A percentile compares a stretch with the other conserved stretches of the same genome.
These are phyloP conservation scores for Ochropleura plecta DNA, from an alignment of 2,888 invertebrate genomes.

Conservation along the genomic window DNA sequence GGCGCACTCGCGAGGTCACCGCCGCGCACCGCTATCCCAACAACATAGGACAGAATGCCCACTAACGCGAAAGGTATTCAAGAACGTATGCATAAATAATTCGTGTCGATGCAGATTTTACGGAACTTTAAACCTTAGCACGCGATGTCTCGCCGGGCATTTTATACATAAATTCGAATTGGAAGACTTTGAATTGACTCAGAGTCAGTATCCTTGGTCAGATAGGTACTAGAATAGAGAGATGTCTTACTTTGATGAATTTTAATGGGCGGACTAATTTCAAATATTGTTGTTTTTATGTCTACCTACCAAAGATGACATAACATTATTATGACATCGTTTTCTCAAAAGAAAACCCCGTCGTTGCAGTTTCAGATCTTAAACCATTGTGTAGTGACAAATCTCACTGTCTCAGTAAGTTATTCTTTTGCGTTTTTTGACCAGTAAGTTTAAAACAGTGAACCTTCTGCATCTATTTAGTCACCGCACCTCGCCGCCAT, in stretches of 20 bases:
- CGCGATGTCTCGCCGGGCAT: slow-evolving; percentile 8
- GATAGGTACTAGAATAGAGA: not conserved
- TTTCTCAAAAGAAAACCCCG: not conserved
- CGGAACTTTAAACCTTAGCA: slow-evolving; percentile 17
- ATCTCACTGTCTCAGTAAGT: not conserved
- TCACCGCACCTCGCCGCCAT: slow-evolving; percentile 62
- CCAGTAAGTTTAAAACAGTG: not conserved
- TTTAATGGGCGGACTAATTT: not conserved
- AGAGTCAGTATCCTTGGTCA: not conserved
- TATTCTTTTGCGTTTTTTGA: not conserved
- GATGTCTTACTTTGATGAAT: not conserved
- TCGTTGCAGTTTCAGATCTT: not conserved
- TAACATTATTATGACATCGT: not conserved
- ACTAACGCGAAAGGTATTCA: slow-evolving; percentile 34
- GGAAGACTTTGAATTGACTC: not conserved
- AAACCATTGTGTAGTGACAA: not conserved
- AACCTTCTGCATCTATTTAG: slow-evolving; percentile 62
- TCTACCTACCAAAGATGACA: not conserved
- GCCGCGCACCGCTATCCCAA: slow-evolving; percentile 44
- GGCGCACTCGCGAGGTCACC: slow-evolving; percentile 63
- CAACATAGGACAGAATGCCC: slow-evolving; percentile 34
- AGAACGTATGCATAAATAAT: slow-evolving; percentile 31
- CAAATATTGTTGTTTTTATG: not conserved
- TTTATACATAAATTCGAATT: slow-evolving; percentile 3
- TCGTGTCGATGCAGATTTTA: slow-evolving; percentile 1